These are phyloP conservation scores for Hyperoplus immaculatus DNA, from an alignment of 2,797 vertebrate genomes.

Conservation along the genomic window DNA sequence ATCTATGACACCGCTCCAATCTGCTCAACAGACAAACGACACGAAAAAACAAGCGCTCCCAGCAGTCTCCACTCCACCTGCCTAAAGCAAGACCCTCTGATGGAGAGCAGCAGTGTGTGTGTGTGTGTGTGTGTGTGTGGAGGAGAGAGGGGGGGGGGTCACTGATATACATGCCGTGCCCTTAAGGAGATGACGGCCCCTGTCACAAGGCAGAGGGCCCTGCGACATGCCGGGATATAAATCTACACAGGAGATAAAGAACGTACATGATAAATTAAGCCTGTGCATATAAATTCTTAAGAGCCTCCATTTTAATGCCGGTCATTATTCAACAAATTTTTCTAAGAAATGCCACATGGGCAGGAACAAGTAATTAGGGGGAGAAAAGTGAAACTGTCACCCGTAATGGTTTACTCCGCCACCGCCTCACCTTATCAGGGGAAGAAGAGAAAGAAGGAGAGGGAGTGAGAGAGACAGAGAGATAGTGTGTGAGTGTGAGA, in stretches of 20 bases:
- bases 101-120: conserved; percentile 86
- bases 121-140: conserved; percentile 55
- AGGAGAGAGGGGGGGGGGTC: conserved; percentile 44
- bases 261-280: conserved; percentile 99
- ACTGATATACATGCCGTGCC: conserved; percentile 96
- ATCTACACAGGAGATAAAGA: conserved; percentile 98
- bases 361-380: conserved; percentile 99
- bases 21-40: conserved; percentile 78
- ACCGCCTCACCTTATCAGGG: conserved; percentile 92
- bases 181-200: conserved; percentile 98
- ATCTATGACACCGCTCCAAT: conserved; percentile 1
- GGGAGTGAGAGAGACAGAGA: conserved; percentile 25
- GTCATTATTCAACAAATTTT: conserved; percentile 99
- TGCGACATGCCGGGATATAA: conserved; percentile 97
- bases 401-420: conserved; percentile 96
- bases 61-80: conserved; percentile 87
- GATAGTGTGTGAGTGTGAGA: conserved; percentile 52
- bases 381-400: conserved; percentile 99
- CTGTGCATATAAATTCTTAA: conserved; percentile 99
- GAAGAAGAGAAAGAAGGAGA: conserved; percentile 44
- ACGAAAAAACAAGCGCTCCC: conserved; percentile 90
- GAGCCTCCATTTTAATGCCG: conserved; percentile 99
- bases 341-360: conserved; percentile 99
- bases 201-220: conserved; percentile 92
- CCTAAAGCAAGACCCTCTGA: conserved; percentile 83